Evolutionary conservation across 2,888 invertebrate species (phyloP).

Genomic region (Pandemis corylana): DNA sequence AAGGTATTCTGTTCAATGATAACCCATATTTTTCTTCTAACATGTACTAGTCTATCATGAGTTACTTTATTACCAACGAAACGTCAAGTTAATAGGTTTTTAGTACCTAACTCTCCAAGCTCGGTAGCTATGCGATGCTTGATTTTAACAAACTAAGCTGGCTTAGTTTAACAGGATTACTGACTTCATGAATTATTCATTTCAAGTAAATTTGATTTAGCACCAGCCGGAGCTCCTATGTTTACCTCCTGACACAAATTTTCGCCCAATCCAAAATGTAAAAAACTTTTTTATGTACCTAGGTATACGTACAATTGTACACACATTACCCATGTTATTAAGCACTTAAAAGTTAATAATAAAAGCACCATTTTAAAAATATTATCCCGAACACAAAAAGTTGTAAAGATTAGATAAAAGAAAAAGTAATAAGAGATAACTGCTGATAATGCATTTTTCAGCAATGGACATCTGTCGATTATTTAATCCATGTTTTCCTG

Average conservation of each 20-base stretch:
- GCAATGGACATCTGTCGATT: conserved; percentile 8
- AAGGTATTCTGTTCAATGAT: no score
- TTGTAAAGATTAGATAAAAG: neutral
- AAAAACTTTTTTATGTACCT: neutral
- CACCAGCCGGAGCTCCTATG: neutral
- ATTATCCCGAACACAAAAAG: neutral
- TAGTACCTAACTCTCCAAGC: neutral
- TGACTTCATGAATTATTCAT: neutral
- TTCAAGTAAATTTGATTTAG: neutral
- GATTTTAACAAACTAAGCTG: neutral
- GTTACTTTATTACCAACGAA: neutral
- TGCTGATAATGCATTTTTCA: conserved; percentile 1
- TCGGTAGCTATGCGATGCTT: neutral
- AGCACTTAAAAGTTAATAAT: neutral
- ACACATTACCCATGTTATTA: no score
- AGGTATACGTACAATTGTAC: neutral
- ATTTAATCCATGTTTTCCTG: conserved; percentile 11
- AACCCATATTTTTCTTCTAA: no score
- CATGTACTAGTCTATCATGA: neutral
- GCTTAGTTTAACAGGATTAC: conserved; percentile 3
- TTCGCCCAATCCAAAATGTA: neutral
- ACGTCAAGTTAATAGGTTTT: neutral
- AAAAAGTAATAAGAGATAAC: neutral
- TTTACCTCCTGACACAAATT: neutral
- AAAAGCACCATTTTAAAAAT: neutral